Evolutionary conservation across 2,797 vertebrate genomes (phyloP).

Genomic region (Ptychadena robeensis): DNA sequence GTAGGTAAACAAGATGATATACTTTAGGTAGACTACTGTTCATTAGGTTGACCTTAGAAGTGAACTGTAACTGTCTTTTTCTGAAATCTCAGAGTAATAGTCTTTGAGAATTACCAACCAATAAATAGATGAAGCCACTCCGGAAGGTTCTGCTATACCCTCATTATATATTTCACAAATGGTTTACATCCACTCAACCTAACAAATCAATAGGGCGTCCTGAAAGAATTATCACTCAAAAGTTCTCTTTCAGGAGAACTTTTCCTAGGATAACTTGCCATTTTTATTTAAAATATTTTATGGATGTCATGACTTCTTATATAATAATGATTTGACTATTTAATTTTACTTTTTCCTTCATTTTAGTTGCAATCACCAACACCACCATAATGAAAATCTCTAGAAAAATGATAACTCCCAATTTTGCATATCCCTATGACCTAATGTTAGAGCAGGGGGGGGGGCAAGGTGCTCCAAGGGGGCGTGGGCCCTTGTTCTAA

Average conservation of each 20-base stretch:
- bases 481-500: too few relatives aligned
- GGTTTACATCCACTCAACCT: slow-evolving; percentile 33
- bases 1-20: slow-evolving; percentile 6
- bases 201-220: slow-evolving; percentile 58
- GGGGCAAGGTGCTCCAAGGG: too few relatives aligned
- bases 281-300: too few relatives aligned
- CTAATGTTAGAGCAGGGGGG: too few relatives aligned
- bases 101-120: not conserved
- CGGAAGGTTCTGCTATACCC: slow-evolving; percentile 28
- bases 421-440: too few relatives aligned
- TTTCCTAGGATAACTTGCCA: too few relatives aligned
- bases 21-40: not conserved
- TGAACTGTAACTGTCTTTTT: not conserved
- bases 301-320: too few relatives aligned
- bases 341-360: too few relatives aligned
- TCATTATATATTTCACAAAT: slow-evolving; percentile 45
- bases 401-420: too few relatives aligned
- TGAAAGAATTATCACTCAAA: slow-evolving; percentile 22
- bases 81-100: not conserved
- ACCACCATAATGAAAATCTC: too few relatives aligned
- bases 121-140: slow-evolving; percentile 26
- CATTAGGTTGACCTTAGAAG: slow-evolving; percentile 17
- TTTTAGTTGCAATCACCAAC: too few relatives aligned
- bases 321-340: too few relatives aligned
- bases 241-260: slow-evolving; percentile 3